Evolutionary conservation across 1,140 invertebrate species (phyloP).

Genomic region (Calliopsis andreniformis): DNA sequence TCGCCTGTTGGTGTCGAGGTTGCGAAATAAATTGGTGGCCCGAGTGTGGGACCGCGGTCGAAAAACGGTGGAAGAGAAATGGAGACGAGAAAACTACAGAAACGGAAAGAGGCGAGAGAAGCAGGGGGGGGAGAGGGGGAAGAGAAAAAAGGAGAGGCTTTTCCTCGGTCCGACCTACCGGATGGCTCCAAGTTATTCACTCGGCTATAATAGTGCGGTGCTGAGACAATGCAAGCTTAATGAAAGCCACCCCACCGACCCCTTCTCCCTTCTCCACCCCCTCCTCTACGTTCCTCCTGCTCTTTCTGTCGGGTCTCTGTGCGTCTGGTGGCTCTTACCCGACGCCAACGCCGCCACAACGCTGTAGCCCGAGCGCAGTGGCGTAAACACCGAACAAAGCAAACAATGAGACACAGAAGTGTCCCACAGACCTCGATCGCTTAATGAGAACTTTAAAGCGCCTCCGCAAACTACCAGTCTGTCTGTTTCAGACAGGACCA

Average conservation of each 20-base stretch:
- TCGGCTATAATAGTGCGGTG: constrained; percentile 71
- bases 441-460: constrained; percentile 78
- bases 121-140: neutral
- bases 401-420: constrained; percentile 74
- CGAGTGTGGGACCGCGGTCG: neutral
- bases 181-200: constrained; percentile 73
- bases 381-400: constrained; percentile 77
- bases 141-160: constrained; percentile 22
- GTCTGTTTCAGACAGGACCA: constrained; percentile 50
- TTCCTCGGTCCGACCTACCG: constrained; percentile 57
- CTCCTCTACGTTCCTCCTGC: too few species aligned
- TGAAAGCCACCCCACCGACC: constrained; percentile 71
- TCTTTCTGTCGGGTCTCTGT: neutral
- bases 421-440: constrained; percentile 77
- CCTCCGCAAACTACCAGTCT: constrained; percentile 57
- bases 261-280: constrained; percentile 1
- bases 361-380: constrained; percentile 41
- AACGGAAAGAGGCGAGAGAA: neutral
- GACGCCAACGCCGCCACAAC: constrained; percentile 27
- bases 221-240: constrained; percentile 78
- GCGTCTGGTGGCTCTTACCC: constrained; percentile 18
- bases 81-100: neutral
- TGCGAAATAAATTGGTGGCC: constrained; percentile 51
- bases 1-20: constrained; percentile 11
- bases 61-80: neutral